Conservation (phyloP, 2,888 invertebrate species). For the Byasa hedistus region DNA sequence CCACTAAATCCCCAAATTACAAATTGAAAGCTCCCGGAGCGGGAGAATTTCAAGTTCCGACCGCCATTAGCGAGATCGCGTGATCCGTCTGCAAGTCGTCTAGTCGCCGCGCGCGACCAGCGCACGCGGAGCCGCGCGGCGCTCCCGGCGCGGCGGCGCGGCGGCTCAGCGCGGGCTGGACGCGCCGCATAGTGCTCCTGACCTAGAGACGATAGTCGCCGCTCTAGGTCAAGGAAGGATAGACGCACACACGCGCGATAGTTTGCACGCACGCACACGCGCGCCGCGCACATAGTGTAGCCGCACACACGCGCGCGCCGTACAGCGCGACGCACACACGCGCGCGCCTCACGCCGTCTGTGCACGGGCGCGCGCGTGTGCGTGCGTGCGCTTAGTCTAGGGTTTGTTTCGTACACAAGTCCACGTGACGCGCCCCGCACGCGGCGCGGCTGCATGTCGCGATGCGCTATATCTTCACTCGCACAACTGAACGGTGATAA, state of each 20-base stretch:
- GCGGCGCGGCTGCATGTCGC: too few relatives aligned
- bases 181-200: constrained; percentile 72
- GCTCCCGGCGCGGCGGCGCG: constrained; percentile 33
- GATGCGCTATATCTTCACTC: too few relatives aligned
- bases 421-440: too few relatives aligned
- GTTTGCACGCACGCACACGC: constrained; percentile 28
- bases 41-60: constrained; percentile 41
- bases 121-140: constrained; percentile 43
- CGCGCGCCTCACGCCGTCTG: too few relatives aligned
- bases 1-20: constrained; percentile 45
- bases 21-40: constrained; percentile 39
- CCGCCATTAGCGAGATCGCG: constrained; percentile 44
- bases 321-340: too few relatives aligned
- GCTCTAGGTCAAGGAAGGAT: constrained; percentile 79
- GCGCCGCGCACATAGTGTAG: constrained; percentile 23
- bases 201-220: constrained; percentile 74
- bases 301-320: constrained; percentile 7
- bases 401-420: too few relatives aligned
- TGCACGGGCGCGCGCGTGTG: too few relatives aligned
- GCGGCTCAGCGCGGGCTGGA: constrained; percentile 47
- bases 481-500: too few relatives aligned
- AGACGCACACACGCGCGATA: constrained; percentile 63
- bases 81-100: constrained; percentile 67
- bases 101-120: constrained; percentile 60
- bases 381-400: too few relatives aligned